Percentiles rank a stretch among this genome's conserved stretches.
Conservation (phyloP, 2,113 vertebrate species). For the Serilophus lunatus region DNA sequence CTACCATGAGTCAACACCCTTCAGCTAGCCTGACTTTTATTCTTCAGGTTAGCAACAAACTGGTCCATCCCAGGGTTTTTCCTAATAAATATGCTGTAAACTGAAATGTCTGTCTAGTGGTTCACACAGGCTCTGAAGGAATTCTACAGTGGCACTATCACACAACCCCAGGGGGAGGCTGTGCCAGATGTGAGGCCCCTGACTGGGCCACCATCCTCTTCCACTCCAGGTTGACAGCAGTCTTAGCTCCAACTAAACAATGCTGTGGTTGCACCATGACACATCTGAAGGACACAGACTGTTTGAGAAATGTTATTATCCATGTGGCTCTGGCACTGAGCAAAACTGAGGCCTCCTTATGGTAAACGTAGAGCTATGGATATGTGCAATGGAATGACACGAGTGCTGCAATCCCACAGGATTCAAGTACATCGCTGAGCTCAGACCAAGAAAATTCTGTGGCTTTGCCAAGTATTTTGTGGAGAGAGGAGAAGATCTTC, state of each 20-base stretch:
- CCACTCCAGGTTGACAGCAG: neutral
- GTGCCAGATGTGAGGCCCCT: neutral
- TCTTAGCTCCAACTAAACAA: fast-evolving
- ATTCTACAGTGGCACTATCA: neutral
- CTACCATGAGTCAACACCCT: neutral
- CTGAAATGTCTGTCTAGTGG: neutral
- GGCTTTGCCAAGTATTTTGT: neutral
- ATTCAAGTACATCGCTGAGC: neutral
- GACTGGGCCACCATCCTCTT: neutral
- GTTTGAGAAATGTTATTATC: neutral
- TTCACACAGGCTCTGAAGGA: neutral
- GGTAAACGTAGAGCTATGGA: neutral
- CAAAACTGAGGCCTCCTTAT: neutral
- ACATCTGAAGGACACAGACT: neutral
- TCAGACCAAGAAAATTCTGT: neutral
- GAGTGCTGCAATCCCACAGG: neutral
- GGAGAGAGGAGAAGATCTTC: neutral
- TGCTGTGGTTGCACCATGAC: neutral
- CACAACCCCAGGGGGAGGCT: neutral
- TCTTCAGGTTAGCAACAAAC: neutral
- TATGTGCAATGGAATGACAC: neutral
- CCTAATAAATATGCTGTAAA: neutral
- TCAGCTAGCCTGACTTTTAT: neutral
- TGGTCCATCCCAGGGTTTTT: neutral
- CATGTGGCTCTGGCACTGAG: neutral